These are phyloP conservation scores for Sporophila hypoxantha DNA, from an alignment of 2,113 vertebrate genomes.

Conservation along the genomic window DNA sequence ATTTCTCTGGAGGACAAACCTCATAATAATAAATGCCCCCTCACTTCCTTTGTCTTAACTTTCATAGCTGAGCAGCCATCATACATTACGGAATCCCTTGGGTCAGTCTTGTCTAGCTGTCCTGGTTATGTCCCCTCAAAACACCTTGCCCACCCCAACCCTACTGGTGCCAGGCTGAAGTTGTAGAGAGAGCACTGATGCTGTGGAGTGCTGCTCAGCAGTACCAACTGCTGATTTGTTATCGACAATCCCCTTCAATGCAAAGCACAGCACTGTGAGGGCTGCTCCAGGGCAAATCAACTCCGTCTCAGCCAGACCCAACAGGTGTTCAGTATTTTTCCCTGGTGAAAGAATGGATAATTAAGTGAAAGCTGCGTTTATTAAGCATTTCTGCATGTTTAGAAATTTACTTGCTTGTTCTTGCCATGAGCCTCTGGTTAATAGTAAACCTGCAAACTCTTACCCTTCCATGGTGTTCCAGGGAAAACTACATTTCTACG, in stretches of 20 bases:
- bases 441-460: not conserved
- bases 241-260: not conserved
- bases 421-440: not conserved
- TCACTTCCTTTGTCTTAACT: not conserved
- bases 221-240: not conserved
- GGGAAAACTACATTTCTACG: not conserved
- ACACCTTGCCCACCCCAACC: rapidly evolving
- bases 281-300: not conserved
- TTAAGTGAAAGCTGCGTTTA: not conserved
- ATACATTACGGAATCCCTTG: not conserved
- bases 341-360: not conserved
- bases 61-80: not conserved
- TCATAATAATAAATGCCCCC: not conserved
- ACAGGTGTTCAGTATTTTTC: not conserved
- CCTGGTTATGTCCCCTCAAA: not conserved
- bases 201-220: not conserved
- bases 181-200: not conserved
- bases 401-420: not conserved
- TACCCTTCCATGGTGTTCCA: not conserved
- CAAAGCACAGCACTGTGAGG: not conserved
- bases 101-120: not conserved
- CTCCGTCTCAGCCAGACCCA: not conserved
- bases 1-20: not conserved
- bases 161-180: not conserved
- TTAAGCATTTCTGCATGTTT: not conserved